A percentile compares a stretch with the other conserved stretches of the same genome.
Evolutionary conservation across 2,113 vertebrate species (phyloP).

Genomic region (Mirza zaza): DNA sequence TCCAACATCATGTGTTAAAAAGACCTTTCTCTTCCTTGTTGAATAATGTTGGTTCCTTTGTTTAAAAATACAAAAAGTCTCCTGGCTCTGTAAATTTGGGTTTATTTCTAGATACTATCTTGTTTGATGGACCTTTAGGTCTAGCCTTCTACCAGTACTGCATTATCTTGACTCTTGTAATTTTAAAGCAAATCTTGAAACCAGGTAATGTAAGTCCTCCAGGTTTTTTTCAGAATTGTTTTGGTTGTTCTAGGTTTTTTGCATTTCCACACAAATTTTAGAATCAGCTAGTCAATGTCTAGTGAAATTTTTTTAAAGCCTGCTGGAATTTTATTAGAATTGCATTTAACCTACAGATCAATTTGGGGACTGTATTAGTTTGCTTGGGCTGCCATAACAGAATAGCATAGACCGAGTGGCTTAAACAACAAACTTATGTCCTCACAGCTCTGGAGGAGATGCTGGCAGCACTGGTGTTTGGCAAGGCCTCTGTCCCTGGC

Average conservation of each 20-base stretch:
- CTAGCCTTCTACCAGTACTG: neutral
- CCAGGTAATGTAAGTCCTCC: neutral
- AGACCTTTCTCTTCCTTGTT: neutral
- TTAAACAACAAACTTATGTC: neutral
- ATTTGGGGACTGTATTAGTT: neutral
- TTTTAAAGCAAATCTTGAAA: neutral
- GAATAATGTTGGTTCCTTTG: neutral
- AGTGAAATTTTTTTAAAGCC: neutral
- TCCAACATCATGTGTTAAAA: no score
- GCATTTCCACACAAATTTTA: neutral
- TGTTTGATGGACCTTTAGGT: no score
- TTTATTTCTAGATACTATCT: neutral
- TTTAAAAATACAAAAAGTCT: neutral
- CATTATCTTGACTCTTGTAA: neutral
- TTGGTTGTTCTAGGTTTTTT: neutral
- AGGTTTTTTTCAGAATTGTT: neutral
- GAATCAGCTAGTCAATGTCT: neutral
- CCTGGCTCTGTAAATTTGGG: neutral
- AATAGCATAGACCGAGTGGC: neutral
- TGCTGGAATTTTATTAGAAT: neutral
- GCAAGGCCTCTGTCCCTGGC: no score
- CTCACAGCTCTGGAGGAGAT: neutral
- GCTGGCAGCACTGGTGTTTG: neutral
- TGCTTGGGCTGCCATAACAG: neutral
- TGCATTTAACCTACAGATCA: accelerated